Base-by-base conservation (phyloP, 2,113 vertebrate species). In the Herpailurus yagouaroundi region DNA sequence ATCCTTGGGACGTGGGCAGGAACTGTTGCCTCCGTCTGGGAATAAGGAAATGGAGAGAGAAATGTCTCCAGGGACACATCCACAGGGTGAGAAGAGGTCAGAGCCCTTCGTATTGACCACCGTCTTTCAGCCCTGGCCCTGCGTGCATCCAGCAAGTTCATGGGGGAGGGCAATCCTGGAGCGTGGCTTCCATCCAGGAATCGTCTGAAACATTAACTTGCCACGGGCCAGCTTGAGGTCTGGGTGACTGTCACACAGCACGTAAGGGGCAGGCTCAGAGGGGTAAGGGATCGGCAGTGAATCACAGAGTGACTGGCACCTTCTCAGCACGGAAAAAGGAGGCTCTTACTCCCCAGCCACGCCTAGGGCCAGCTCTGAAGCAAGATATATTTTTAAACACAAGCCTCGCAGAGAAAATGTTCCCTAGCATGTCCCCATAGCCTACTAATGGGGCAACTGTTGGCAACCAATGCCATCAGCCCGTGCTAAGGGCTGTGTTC, bases 301-400 rank as follows among this genome's bases (percentile, higher is more conserved):
- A 71, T 91, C 84, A 16, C 33, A 68, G 93, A 57, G 71, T 12
- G 66, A 6, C 9, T 11, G 18, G 79, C 16, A 23, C 50, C 55
- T 31, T n/a, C n/a, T 29, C 55, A 4, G 87, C 31, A 13, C 38
- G 11, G 71, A 81, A 41, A 73, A 73, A 33, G 41, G 23, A 55
- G 36, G 33, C 57, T 33, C 33, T 31, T 23, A 16, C 23, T 81
- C 81, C 18, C 76, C 33, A 21, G 63, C 64, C 18, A 25, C 33
- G 60, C 31, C 64, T 80, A 0, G 0, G 9, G 69, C 50, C 33
- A 77, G 55, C 94, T 90, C 33, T 38, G 95, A 85, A 93, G 88
- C 91, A 71, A 92, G 96, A 71, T 16, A 0, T 69, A 91, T 87
- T 93, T 98, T 97, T 95, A 93, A 97, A 95, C 60, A 85, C 66